Evolutionary conservation across 2,113 vertebrate genomes (phyloP).

Genomic region (Muntiacus muntjak): DNA sequence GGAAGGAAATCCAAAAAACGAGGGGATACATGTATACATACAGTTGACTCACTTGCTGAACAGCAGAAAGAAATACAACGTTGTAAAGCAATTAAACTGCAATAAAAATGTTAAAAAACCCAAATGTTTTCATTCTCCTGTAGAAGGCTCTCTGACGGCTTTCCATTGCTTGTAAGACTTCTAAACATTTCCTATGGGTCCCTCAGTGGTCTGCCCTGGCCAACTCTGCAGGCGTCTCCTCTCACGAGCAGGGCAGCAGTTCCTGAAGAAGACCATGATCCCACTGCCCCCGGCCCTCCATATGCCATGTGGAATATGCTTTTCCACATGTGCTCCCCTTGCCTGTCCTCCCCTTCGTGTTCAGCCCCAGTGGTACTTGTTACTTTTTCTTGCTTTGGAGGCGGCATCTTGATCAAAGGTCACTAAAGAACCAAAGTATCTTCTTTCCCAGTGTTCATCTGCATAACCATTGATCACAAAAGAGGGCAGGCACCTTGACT

Average conservation of each 20-base stretch:
- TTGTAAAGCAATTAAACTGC: background rate
- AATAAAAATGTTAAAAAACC: background rate
- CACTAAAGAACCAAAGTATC: background rate
- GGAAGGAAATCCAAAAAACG: background rate
- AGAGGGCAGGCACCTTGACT: background rate
- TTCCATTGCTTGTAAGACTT: background rate
- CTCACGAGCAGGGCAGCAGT: background rate
- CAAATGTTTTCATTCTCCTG: background rate
- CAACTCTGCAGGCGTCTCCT: background rate
- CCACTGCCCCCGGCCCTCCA: background rate
- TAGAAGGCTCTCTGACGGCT: background rate
- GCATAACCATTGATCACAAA: background rate
- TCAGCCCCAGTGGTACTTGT: background rate
- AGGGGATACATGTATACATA: background rate
- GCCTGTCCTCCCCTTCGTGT: background rate
- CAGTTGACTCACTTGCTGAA: background rate
- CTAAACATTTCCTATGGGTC: background rate
- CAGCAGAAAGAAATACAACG: background rate
- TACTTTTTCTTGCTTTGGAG: background rate
- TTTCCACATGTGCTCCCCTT: background rate
- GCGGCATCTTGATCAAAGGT: background rate
- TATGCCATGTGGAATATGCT: background rate
- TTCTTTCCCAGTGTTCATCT: background rate
- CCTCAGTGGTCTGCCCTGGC: background rate
- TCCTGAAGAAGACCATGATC: background rate